Conservation (phyloP, 1,140 invertebrate genomes). For the Hesperophylax magnus region DNA sequence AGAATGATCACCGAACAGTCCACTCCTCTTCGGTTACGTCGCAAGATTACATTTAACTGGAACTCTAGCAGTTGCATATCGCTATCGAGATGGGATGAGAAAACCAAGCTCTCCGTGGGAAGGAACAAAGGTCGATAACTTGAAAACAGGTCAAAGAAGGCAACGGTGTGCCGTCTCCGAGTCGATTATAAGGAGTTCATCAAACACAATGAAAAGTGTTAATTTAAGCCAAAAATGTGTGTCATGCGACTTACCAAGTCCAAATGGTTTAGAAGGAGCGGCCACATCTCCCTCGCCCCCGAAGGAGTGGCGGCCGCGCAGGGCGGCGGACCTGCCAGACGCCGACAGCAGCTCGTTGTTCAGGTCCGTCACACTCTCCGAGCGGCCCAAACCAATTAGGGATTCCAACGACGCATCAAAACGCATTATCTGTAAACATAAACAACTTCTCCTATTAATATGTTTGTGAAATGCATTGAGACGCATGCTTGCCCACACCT, state of each 20-base stretch:
- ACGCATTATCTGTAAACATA: slow-evolving; percentile 78
- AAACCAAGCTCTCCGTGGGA: slow-evolving; percentile 29
- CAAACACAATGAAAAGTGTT: background rate
- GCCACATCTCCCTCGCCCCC: slow-evolving; percentile 71
- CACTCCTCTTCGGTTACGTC: slow-evolving; percentile 5
- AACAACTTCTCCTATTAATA: background rate
- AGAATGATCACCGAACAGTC: slow-evolving; percentile 37
- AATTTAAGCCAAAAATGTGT: slow-evolving; percentile 18
- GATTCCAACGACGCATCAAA: slow-evolving; percentile 84
- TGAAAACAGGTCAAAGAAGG: slow-evolving; percentile 31
- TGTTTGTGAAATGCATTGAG: no score
- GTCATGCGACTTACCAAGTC: slow-evolving; percentile 76
- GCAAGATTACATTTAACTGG: background rate
- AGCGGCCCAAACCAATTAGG: slow-evolving; percentile 78
- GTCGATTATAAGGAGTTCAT: slow-evolving; percentile 2
- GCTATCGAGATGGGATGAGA: slow-evolving; percentile 24
- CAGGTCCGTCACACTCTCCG: slow-evolving; percentile 87
- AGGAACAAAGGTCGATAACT: background rate
- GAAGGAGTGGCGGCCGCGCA: slow-evolving; percentile 65
- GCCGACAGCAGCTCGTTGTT: slow-evolving; percentile 72
- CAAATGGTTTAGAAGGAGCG: slow-evolving; percentile 80
- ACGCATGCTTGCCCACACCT: no score
- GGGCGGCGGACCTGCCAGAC: slow-evolving; percentile 60
- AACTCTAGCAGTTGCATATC: slow-evolving; percentile 20
- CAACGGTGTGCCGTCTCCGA: slow-evolving; percentile 40